Evolutionary conservation across 2,888 invertebrate genomes (phyloP), one percentile per base, ranked within the genome.

Genomic region (Synanthedon vespiformis): DNA sequence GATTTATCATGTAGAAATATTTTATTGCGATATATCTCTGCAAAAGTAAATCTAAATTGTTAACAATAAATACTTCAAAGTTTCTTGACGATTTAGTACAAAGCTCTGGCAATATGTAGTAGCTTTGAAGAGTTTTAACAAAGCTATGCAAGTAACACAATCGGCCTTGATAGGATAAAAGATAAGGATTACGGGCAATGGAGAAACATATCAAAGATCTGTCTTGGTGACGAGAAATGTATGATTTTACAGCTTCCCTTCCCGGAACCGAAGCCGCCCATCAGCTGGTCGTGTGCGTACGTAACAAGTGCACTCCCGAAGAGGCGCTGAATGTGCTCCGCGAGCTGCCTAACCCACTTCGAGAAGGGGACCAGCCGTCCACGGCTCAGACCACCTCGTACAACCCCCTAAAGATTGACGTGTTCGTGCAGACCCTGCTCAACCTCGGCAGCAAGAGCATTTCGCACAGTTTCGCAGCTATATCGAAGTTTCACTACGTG

Each of bases 391-490:
- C 92, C 50, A 90, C 91, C 51, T 90, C 93, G 3, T 95, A 95
- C 77, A 97, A 97, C 88, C 95, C 97, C 0, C 81, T 97, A 51
- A 97, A 97, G 85, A 97, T 99, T 52, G 98, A 98, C 71, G 96
- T 99, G 0, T 98, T 98, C 72, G 95, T 97, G n/a, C 97, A 98
- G 72, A 97, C 97, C 0, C 77, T 99, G 51, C 89, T 99, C 4
- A 95, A 96, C 75, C 88, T 98, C 54, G 99, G 98, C 40, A 95
- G 95, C 51, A 99, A 99, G 82, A 98, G 98, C 63, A 97, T 99
- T 76, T 98, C 98, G 55, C 99, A 99, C 74, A 96, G 97, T 64
- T 98, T 99, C 80, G 97, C 99, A 5, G 99, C 98, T n/a, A 95
- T 99, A 59, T 96, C 97, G 48, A 99, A 98, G 89, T 99, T 95